Evolutionary conservation across 2,113 vertebrate species (phyloP).

Genomic region (Lanius collurio): DNA sequence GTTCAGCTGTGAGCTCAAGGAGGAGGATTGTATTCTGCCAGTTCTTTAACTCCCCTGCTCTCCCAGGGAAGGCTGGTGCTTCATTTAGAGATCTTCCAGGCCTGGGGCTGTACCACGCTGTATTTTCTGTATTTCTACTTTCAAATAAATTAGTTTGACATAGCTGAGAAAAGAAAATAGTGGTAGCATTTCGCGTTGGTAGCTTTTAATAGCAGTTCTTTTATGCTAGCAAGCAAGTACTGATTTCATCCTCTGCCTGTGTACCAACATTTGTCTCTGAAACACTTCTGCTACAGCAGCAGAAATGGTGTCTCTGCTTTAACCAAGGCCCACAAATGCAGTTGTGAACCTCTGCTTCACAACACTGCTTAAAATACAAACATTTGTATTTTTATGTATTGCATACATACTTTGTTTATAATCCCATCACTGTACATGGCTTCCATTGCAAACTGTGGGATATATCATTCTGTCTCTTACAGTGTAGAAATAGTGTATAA

Average conservation of each 20-base stretch:
- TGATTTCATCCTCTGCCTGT: background rate
- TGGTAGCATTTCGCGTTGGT: background rate
- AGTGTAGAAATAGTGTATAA: background rate
- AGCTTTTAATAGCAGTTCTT: background rate
- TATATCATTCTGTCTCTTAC: background rate
- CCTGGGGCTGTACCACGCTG: background rate
- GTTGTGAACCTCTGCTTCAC: background rate
- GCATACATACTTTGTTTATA: background rate
- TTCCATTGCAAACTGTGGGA: background rate
- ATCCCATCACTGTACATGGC: background rate
- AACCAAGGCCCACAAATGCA: background rate
- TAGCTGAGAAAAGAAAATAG: background rate
- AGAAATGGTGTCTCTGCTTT: background rate
- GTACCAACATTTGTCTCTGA: background rate
- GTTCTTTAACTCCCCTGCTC: background rate
- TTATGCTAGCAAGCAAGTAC: background rate
- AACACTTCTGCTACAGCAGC: background rate
- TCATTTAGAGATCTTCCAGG: background rate
- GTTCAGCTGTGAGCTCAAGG: background rate
- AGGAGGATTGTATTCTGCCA: background rate
- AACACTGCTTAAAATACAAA: background rate
- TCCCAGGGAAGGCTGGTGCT: background rate
- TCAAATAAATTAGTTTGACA: background rate
- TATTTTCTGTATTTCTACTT: background rate
- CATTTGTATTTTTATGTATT: background rate